Evolutionary conservation across 2,113 vertebrate species (phyloP).

Genomic region (Gobio gobio): DNA sequence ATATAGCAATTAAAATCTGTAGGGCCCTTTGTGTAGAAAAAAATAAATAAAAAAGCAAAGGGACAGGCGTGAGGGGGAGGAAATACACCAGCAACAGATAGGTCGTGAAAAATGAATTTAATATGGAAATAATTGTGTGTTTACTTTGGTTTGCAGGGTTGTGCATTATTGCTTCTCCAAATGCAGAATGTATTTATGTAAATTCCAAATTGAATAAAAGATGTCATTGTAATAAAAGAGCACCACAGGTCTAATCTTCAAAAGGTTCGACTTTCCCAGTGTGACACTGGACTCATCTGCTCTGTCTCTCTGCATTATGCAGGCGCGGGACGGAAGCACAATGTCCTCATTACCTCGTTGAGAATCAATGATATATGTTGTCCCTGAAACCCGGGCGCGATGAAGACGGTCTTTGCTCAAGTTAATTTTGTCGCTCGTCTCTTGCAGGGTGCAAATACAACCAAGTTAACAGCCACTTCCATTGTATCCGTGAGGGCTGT

Average conservation of each 20-base stretch:
- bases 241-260: constrained; percentile 80
- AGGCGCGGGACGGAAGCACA: constrained; percentile 40
- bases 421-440: constrained; percentile 35
- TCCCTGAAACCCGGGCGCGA: constrained; percentile 27
- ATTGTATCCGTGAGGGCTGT: constrained; percentile 97
- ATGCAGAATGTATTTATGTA: constrained; percentile 85
- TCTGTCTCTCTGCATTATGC: constrained; percentile 46
- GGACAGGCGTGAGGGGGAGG: constrained; percentile 68
- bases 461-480: constrained; percentile 99
- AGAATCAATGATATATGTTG: constrained; percentile 31
- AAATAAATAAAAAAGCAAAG: constrained; percentile 64
- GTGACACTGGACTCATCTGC: constrained; percentile 73
- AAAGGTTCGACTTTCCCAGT: constrained; percentile 76
- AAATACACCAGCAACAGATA: constrained; percentile 73
- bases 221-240: constrained; percentile 83
- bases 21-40: constrained; percentile 48
- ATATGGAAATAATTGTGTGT: constrained; percentile 83
- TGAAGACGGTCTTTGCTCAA: constrained; percentile 34
- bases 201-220: constrained; percentile 83
- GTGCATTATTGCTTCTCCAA: constrained; percentile 80
- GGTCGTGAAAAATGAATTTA: constrained; percentile 83
- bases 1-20: constrained; percentile 78
- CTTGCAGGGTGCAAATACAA: constrained; percentile 96
- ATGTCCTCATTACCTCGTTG: constrained; percentile 50
- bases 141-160: constrained; percentile 82